Conservation (phyloP, 2,113 vertebrate genomes). For the Notechis scutatus region DNA sequence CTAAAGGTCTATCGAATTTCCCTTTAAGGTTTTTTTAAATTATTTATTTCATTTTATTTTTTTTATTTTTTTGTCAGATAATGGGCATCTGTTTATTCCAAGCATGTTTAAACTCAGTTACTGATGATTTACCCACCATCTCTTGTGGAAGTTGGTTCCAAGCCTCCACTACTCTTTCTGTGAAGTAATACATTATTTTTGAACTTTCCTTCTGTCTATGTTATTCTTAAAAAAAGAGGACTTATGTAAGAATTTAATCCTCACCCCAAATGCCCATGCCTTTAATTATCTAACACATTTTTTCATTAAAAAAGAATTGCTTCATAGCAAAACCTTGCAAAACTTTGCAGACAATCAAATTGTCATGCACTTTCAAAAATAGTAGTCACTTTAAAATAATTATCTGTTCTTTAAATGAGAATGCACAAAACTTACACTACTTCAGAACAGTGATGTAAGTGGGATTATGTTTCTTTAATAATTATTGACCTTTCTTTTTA, state of each 20-base stretch:
- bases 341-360: background rate
- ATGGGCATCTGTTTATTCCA: background rate
- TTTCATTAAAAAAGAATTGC: background rate
- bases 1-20: background rate
- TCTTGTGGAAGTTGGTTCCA: background rate
- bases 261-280: background rate
- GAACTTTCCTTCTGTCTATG: background rate
- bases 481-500: background rate
- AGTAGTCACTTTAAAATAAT: background rate
- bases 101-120: background rate
- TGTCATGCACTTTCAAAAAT: background rate
- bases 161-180: background rate
- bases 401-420: background rate
- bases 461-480: background rate
- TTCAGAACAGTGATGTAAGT: background rate
- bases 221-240: background rate
- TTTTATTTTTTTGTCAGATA: background rate
- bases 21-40: background rate
- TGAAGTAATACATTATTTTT: background rate
- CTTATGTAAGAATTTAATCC: background rate
- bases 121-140: background rate
- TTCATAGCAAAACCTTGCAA: background rate
- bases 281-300: background rate
- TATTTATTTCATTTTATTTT: background rate
- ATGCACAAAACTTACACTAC: background rate